phyloP scores from a whole-genome alignment of 1,140 invertebrate genomes.

The Leptinotarsa texana region DNA sequence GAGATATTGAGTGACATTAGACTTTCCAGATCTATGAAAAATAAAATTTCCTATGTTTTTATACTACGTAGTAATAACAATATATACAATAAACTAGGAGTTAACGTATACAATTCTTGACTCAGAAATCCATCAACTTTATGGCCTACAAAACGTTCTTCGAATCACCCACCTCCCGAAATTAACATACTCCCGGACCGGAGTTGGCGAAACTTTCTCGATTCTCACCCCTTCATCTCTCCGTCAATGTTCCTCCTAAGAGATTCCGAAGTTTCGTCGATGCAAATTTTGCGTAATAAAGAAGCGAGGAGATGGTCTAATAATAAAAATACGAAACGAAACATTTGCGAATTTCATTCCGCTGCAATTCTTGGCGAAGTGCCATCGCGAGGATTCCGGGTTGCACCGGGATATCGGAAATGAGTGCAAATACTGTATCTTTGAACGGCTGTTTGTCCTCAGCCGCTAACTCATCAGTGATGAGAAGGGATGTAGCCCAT shows the following conservation, averaged over 20 bases:
- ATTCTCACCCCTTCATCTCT: conserved; percentile 28
- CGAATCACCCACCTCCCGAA: conserved; percentile 19
- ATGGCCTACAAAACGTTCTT: conserved; percentile 1
- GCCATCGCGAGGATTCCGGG: conserved; percentile 32
- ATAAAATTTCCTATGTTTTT: too few species aligned
- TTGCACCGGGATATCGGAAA: conserved; percentile 27
- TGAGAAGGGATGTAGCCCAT: neutral
- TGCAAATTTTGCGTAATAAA: conserved; percentile 43
- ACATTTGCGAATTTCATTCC: conserved; percentile 43
- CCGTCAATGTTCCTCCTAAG: conserved; percentile 29
- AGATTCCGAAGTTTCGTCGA: conserved; percentile 28
- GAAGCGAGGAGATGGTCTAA: conserved; percentile 42
- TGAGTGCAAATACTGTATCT: conserved; percentile 8
- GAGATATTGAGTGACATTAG: neutral
- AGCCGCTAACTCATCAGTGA: neutral
- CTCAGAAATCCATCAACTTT: neutral
- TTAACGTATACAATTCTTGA: too few species aligned
- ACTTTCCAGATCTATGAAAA: neutral
- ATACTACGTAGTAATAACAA: neutral
- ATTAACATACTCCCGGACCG: conserved; percentile 29
- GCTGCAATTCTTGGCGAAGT: conserved; percentile 36
- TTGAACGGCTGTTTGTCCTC: conserved; percentile 1
- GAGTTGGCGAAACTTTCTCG: conserved; percentile 25
- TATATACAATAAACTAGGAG: neutral
- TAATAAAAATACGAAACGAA: conserved; percentile 44